These are phyloP conservation scores for Alosa sapidissima DNA, from an alignment of 2,797 vertebrate genomes.

Conservation along the genomic window DNA sequence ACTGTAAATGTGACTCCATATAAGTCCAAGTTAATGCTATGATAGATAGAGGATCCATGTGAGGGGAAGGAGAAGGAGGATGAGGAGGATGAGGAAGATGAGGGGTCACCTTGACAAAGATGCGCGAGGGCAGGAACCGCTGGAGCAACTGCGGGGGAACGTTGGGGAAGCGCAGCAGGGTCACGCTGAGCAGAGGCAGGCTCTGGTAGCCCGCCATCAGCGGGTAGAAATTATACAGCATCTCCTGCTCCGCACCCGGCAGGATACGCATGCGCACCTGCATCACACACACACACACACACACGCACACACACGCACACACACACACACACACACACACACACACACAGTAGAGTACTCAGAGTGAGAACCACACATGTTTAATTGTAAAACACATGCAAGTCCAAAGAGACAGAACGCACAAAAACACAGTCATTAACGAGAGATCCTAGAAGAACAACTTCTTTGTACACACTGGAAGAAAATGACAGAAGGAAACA, in stretches of 20 bases:
- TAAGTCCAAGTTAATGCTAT: too few species aligned
- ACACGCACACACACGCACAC: background rate
- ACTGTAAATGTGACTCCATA: background rate
- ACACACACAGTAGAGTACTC: background rate
- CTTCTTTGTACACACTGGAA: background rate
- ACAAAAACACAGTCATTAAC: background rate
- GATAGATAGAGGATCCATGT: too few species aligned
- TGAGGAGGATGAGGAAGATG: background rate
- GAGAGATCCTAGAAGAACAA: background rate
- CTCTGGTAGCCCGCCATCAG: slow-evolving; percentile 97
- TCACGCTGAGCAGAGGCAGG: slow-evolving; percentile 88
- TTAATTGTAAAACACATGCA: too few species aligned
- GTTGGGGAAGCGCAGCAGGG: slow-evolving; percentile 80
- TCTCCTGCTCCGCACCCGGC: slow-evolving; percentile 88
- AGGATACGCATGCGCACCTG: slow-evolving; percentile 93
- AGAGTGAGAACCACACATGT: too few species aligned
- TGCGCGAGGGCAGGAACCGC: slow-evolving; percentile 89
- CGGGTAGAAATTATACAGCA: slow-evolving; percentile 96
- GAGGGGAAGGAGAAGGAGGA: background rate
- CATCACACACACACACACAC: slow-evolving; percentile 9
- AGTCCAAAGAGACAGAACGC: too few species aligned
- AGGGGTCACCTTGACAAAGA: slow-evolving; percentile 91
- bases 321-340: background rate
- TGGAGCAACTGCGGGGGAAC: slow-evolving; percentile 82
- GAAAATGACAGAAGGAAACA: background rate